Base-by-base conservation (phyloP, 2,797 vertebrate genomes). In the Tiaroga cobitis region DNA sequence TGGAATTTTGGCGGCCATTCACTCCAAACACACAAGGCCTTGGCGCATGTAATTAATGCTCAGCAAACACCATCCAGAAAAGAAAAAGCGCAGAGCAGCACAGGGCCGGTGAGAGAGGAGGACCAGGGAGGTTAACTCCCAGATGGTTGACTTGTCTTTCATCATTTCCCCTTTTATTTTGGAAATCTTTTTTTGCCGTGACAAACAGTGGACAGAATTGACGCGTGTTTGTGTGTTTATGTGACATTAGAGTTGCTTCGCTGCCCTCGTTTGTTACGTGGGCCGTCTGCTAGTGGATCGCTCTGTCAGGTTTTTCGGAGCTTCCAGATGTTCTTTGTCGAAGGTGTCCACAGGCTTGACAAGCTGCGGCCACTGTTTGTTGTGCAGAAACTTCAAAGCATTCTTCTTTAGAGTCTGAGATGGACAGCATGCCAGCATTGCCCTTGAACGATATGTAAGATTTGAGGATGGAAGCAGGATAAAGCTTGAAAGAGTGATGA, bases 81-180 rank as follows among this genome's bases (percentile, higher is more conserved):
- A 84, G 70, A 81, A 69, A 83, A 41, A 86, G 69, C 1, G 10
- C 32, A 18, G 43, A n/a, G 68, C 56, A 9, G 32, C 7, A 24
- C 73, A 75, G 51, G 77, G 78, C 59, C 69, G 72, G 72, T 59
- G 82, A 68, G 41, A 87, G 70, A 85, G 79, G 70, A 26, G 18
- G 29, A 39, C 34, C 81, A n/a, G 43, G 84, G 92, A 86, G 84
- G 86, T 89, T 92, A 26, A 87, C 69, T 93, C 93, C 93, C 92
- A 93, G 91, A 94, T 94, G 91, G 92, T 49, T 86, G 80, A 77
- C 54, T 81, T 89, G 78, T 85, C 84, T 90, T 93, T 92, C 86
- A 90, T 92, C 87, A 49, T 93, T 88, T 70, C 89, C 84, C 6
- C 85, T 91, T 91, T 91, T 86, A 91, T 90, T 87, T 81, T 63